A percentile compares a stretch with the other conserved stretches of the same genome.
Evolutionary conservation across 2,888 invertebrate genomes (phyloP).

Genomic region (Zygothrica quintamaculata): DNA sequence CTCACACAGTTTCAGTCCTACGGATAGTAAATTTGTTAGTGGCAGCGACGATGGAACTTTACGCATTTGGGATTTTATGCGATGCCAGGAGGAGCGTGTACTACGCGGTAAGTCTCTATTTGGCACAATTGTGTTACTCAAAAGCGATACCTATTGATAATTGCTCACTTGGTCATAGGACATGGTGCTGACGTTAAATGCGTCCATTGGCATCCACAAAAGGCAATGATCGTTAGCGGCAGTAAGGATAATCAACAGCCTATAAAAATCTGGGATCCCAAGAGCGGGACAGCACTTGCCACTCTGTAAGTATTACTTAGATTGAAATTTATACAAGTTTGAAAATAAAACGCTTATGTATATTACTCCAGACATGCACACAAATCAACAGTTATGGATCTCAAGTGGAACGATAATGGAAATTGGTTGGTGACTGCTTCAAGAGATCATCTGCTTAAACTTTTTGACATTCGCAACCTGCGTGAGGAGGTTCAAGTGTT

Average conservation of each 20-base stretch:
- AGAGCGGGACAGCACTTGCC: conserved; percentile 96
- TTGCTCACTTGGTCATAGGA: conserved; percentile 85
- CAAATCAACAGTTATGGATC: conserved; percentile 99
- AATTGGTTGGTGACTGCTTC: conserved; percentile 99
- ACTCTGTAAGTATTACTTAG: conserved; percentile 89
- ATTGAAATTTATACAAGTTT: no score
- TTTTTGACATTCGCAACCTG: conserved; percentile 98
- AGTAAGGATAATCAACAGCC: conserved; percentile 99
- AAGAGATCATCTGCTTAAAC: conserved; percentile 97
- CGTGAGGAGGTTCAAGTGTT: conserved; percentile 98
- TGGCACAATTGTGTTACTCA: no score
- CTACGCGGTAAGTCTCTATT: conserved; percentile 90
- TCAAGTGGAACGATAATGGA: conserved; percentile 99
- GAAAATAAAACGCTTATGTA: not conserved
- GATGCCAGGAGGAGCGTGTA: conserved; percentile 97
- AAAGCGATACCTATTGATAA: not conserved
- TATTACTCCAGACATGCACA: conserved; percentile 92
- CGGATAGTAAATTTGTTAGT: conserved; percentile 99
- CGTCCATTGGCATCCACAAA: conserved; percentile 99
- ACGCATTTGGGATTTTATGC: conserved; percentile 99
- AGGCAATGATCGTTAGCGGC: conserved; percentile 97
- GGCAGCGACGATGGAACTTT: conserved; percentile 99
- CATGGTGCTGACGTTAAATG: conserved; percentile 99
- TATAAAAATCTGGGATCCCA: conserved; percentile 99
- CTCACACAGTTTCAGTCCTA: conserved; percentile 98